These are phyloP conservation scores for Geopemphigus sp. DNA, from an alignment of 1,140 invertebrate genomes.

Conservation along the genomic window DNA sequence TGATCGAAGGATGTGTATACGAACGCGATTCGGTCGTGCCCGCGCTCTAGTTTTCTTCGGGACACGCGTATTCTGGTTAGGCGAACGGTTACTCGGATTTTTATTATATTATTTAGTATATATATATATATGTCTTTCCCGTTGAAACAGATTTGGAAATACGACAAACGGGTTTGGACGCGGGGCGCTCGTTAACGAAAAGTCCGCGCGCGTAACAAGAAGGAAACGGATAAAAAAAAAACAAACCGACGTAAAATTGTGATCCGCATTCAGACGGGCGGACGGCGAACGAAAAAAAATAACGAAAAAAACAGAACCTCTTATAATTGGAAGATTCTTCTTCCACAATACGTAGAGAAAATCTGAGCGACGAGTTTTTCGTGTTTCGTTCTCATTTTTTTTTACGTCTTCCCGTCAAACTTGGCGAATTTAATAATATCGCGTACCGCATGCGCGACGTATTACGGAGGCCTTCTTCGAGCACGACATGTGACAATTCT, in stretches of 20 bases:
- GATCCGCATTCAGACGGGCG: slow-evolving; percentile 43
- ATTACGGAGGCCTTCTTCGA: background rate
- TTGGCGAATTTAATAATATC: slow-evolving; percentile 24
- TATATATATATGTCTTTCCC: background rate
- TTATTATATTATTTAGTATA: background rate
- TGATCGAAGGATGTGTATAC: background rate
- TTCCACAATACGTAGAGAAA: slow-evolving; percentile 37
- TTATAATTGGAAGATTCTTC: slow-evolving; percentile 46
- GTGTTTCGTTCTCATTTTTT: slow-evolving; percentile 8
- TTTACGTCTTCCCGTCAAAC: slow-evolving; percentile 26
- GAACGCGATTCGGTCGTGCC: background rate
- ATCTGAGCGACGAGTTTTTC: slow-evolving; percentile 41
- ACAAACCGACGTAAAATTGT: slow-evolving; percentile 28
- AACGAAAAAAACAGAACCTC: slow-evolving; percentile 35
- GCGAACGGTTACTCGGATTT: background rate
- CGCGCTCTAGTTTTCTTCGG: slow-evolving; percentile 9
- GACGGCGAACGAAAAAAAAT: background rate
- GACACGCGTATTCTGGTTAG: background rate
- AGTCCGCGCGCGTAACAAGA: background rate
- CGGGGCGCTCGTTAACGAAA: slow-evolving; percentile 47
- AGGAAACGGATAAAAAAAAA: slow-evolving; percentile 10
- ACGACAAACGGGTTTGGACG: slow-evolving; percentile 43
- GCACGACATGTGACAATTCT: slow-evolving; percentile 42
- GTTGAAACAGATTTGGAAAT: slow-evolving; percentile 35
- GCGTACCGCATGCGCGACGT: background rate